A percentile compares a stretch with the other conserved stretches of the same genome.
These are phyloP conservation scores for Megaustenia siamemsis DNA, from an alignment of 2,888 invertebrate species.

Conservation along the genomic window DNA sequence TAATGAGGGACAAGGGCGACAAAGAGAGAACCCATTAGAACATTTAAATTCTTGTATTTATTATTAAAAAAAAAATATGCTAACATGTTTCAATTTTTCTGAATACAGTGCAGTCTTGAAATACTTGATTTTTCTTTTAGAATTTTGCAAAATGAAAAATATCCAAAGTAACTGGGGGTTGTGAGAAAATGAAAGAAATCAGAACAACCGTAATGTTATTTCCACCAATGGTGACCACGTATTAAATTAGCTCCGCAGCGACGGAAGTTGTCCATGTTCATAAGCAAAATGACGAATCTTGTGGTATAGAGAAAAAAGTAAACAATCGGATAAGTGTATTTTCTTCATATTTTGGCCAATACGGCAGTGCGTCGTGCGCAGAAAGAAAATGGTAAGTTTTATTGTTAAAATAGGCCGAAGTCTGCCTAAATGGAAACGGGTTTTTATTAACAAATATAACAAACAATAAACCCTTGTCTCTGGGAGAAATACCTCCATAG, in stretches of 20 bases:
- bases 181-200: background rate
- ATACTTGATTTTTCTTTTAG: too few species aligned
- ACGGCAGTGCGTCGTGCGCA: slow-evolving; percentile 9
- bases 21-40: too few species aligned
- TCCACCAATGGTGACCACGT: slow-evolving; percentile 13
- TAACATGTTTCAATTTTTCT: too few species aligned
- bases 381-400: background rate
- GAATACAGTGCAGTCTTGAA: too few species aligned
- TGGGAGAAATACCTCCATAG: background rate
- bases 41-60: too few species aligned
- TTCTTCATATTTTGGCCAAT: slow-evolving; percentile 20
- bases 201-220: background rate
- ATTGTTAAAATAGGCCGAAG: background rate
- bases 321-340: slow-evolving; percentile 40
- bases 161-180: background rate
- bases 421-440: too few species aligned
- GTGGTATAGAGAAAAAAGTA: slow-evolving; percentile 45
- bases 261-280: slow-evolving; percentile 54
- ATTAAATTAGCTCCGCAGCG: slow-evolving; percentile 36
- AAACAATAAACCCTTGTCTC: background rate
- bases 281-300: slow-evolving; percentile 57
- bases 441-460: background rate
- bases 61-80: too few species aligned
- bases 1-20: too few species aligned
- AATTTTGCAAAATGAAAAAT: background rate